phyloP scores from a whole-genome alignment of 2,888 invertebrate genomes.

The Volucella inanis region DNA sequence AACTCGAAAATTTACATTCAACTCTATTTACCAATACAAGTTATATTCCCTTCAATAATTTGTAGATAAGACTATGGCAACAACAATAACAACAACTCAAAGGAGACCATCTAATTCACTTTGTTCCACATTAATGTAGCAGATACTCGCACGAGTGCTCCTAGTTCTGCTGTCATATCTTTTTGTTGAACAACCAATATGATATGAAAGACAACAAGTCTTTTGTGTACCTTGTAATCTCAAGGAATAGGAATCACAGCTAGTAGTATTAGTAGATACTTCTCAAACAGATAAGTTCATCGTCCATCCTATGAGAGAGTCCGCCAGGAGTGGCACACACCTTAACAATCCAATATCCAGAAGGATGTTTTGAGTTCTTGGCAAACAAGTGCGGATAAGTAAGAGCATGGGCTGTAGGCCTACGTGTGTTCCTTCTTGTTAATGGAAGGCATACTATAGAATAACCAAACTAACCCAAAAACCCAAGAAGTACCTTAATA shows the following conservation, averaged over 20 bases:
- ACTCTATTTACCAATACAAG: slow-evolving; percentile 60
- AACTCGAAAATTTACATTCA: slow-evolving; percentile 58
- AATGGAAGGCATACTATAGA: slow-evolving; percentile 22
- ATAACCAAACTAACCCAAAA: slow-evolving; percentile 57
- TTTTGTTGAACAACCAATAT: slow-evolving; percentile 24
- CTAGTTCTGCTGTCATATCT: slow-evolving; percentile 5
- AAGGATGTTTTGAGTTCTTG: slow-evolving; percentile 55
- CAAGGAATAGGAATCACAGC: slow-evolving; percentile 55
- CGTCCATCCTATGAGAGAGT: slow-evolving; percentile 15
- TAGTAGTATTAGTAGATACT: not conserved
- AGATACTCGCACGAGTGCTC: not conserved
- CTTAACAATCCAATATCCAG: slow-evolving; percentile 29
- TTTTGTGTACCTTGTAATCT: slow-evolving; percentile 70
- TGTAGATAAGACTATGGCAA: slow-evolving; percentile 45
- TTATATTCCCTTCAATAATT: slow-evolving; percentile 62
- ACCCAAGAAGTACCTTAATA: slow-evolving; percentile 59
- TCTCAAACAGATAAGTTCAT: not conserved
- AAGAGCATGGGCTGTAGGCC: not conserved
- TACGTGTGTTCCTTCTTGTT: slow-evolving; percentile 14
- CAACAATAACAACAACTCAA: slow-evolving; percentile 3
- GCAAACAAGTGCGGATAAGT: slow-evolving; percentile 27
- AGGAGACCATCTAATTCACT: slow-evolving; percentile 57
- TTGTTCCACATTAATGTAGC: slow-evolving; percentile 28
- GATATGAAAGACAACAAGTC: slow-evolving; percentile 68
- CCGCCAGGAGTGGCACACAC: not conserved